Base-by-base conservation (phyloP, 2,888 invertebrate species). In the Pandemis heparana region DNA sequence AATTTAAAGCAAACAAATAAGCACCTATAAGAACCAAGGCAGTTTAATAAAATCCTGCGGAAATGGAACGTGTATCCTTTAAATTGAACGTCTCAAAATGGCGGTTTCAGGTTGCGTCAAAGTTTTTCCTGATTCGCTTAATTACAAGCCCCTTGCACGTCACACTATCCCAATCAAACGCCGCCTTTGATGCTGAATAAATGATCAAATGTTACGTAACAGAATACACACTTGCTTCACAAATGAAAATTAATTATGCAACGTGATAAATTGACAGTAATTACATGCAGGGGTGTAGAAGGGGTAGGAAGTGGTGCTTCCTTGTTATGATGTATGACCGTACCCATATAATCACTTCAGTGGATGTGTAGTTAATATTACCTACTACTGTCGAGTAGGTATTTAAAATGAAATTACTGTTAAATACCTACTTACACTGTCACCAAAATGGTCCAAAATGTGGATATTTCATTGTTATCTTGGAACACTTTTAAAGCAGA, bases 241-340 rank as follows among this genome's bases (percentile, higher is more conserved):
- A 74, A 74, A 74, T 74, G 74, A 74, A 74, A 74, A 74, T 74
- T 74, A 74, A 74, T 74, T 74, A 74, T 74, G 69, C 63, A 74
- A 70, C 64, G 65, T 74, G 74, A 74, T 74, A 74, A 74, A 74
- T 74, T 74, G 74, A 74, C 74, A 74, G 60, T 74, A 70, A 74
- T 74, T 61, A 74, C 70, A 65, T 74, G 70, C 70, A 74, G 74
- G 68, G 74, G 74, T 65, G 48, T 32, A 23, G 46, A 64, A 48
- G 51, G 65, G 63, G 18, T 63, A n/a, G 48, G 56, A 56, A 12
- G 59, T 23, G 43, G n/a, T 64, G 65, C 41, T 71, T 66, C 43
- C 66, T 61, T 61, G 67, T 23, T 62, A 43, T 18, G 23, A 10
- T 23, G 18, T 23, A 12, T 56, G 56, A 56, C 23, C 23, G 56